Evolutionary conservation across 1,140 invertebrate species (phyloP), one percentile per base, ranked within the genome.

Genomic region (Parasteatoda tepidariorum): DNA sequence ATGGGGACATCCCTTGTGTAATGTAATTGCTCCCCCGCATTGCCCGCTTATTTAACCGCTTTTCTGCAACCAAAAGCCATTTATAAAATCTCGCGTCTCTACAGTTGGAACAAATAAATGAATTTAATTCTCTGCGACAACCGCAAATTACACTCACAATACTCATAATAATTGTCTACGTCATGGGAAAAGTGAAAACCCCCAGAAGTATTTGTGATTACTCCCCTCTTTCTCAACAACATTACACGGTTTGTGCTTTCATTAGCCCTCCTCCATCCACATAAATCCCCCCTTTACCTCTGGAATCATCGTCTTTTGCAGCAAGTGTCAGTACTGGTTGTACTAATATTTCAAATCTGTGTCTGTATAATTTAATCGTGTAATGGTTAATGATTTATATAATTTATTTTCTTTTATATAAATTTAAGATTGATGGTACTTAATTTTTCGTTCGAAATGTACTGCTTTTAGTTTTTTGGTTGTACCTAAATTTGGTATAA

Each of bases 91-190:
- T 30, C 41, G 30, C 38, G 15, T 4, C 38, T 9, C 4, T 48
- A 18, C 38, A 31, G 22, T 66, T 26, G 74, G 34, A 79, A 79
- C 76, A 79, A 79, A 79, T 79, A 79, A 79, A 79, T 79, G 76
- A 79, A 79, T 79, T 79, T 67, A 79, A 79, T 68, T 79, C 76
- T 68, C 61, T 78, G 38, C 74, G 74, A 54, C 74, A 48, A 41
- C 76, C 76, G 76, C 76, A 79, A 79, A 79, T 79, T 67, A 79
- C 76, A 68, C 76, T 79, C 76, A 79, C 76, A 79, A 68, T 68
- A 34, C 76, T 68, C 76, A 68, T 79, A 79, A 79, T 79, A 79
- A 79, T 79, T 79, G 76, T 79, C 76, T 79, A 33, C 76, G 76
- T 79, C 76, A 79, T 68, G 76, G 76, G 76, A 79, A 79, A 79